phyloP scores from a whole-genome alignment of 2,113 vertebrate genomes.

The Lampris megalopsis region DNA sequence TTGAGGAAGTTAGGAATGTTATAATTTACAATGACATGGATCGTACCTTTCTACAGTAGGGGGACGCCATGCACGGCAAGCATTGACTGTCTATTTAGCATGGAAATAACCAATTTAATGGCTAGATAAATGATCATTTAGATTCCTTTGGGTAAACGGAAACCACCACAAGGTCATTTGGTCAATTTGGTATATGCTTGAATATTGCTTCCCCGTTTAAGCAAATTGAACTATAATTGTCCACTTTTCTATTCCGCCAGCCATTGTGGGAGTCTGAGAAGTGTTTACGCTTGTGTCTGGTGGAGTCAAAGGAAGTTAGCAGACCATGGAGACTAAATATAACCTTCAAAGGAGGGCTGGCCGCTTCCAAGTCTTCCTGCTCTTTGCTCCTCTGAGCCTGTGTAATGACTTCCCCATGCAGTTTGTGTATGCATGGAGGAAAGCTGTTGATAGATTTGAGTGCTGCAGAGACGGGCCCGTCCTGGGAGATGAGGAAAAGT shows the following conservation, averaged over 20 bases:
- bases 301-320: slow-evolving; percentile 68
- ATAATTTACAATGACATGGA: slow-evolving; percentile 8
- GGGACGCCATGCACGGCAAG: neutral
- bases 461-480: slow-evolving; percentile 19
- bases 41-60: neutral
- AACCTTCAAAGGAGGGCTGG: slow-evolving; percentile 57
- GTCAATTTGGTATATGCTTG: slow-evolving; percentile 23
- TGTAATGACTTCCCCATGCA: slow-evolving; percentile 48
- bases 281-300: slow-evolving; percentile 65
- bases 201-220: slow-evolving; percentile 39
- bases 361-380: slow-evolving; percentile 22
- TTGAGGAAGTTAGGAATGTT: neutral
- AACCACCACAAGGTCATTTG: slow-evolving; percentile 26
- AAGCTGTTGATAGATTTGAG: slow-evolving; percentile 42
- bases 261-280: slow-evolving; percentile 56
- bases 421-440: slow-evolving; percentile 51
- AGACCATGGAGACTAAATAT: slow-evolving; percentile 69
- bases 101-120: neutral
- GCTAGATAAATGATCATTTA: neutral
- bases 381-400: slow-evolving; percentile 35
- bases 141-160: slow-evolving; percentile 4
- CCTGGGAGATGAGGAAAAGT: slow-evolving; percentile 49
- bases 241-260: slow-evolving; percentile 47
- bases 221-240: slow-evolving; percentile 51
- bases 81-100: no score